These are phyloP conservation scores for Casuarius casuarius DNA, from an alignment of 2,113 vertebrate species.

Conservation along the genomic window DNA sequence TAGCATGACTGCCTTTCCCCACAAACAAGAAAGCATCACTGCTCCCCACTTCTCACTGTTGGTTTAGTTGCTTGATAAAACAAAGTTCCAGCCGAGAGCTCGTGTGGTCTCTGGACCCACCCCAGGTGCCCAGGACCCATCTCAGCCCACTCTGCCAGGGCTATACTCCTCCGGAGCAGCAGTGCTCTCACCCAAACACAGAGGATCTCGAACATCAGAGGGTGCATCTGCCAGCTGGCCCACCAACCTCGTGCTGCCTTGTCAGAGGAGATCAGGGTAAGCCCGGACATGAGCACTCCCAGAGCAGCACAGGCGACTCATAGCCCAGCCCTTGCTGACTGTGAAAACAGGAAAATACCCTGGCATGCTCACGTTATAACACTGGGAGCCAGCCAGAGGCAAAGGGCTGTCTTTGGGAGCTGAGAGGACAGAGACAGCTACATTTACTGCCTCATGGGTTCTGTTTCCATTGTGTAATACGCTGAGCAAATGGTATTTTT, in stretches of 20 bases:
- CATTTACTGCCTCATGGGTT: rapidly evolving
- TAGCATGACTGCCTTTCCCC: background rate
- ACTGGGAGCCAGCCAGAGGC: background rate
- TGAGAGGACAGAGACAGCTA: background rate
- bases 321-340: rapidly evolving
- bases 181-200: background rate
- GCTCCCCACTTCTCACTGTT: background rate
- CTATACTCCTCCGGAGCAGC: background rate
- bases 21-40: background rate
- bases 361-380: background rate
- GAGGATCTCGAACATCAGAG: background rate
- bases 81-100: background rate
- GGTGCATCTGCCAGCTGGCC: background rate
- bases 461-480: background rate
- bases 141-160: background rate
- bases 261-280: background rate
- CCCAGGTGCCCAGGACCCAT: rapidly evolving
- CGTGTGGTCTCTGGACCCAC: background rate
- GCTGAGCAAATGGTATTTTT: background rate
- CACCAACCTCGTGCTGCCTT: background rate
- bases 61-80: background rate
- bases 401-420: rapidly evolving
- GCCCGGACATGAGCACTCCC: rapidly evolving
- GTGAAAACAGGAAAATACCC: background rate
- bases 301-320: background rate